phyloP scores from a whole-genome alignment of 2,797 vertebrate genomes.

The Tauraco hartlaubi region DNA sequence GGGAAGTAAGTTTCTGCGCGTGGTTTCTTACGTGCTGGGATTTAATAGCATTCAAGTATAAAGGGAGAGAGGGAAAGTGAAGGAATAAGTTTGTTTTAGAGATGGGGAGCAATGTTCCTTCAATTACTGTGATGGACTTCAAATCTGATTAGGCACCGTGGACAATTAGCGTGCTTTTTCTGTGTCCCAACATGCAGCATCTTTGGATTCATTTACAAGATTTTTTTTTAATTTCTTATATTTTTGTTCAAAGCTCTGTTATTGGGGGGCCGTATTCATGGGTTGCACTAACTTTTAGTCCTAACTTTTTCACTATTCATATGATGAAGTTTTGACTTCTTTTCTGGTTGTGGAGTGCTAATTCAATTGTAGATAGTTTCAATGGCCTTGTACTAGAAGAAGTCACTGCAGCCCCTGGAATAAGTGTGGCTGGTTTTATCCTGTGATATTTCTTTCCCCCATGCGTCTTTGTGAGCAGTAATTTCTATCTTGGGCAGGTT shows the following conservation, averaged over 20 bases:
- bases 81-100: not conserved
- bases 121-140: rapidly evolving
- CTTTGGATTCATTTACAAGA: not conserved
- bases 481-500: not conserved
- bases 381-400: not conserved
- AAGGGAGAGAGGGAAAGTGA: not conserved
- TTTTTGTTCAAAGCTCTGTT: not conserved
- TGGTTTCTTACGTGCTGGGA: not conserved
- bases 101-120: not conserved
- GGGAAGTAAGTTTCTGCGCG: not conserved
- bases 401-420: not conserved
- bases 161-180: not conserved
- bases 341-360: not conserved
- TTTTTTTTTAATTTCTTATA: not conserved
- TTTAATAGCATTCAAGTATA: not conserved
- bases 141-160: not conserved
- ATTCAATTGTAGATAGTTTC: not conserved
- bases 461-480: not conserved
- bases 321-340: not conserved
- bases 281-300: not conserved
- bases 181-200: rapidly evolving
- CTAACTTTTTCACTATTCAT: not conserved
- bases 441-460: not conserved
- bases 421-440: not conserved
- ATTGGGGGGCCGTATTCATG: rapidly evolving